Percentiles rank a stretch among this genome's conserved stretches.
Evolutionary conservation across 2,113 vertebrate genomes (phyloP).

Genomic region (Connochaetes taurinus): DNA sequence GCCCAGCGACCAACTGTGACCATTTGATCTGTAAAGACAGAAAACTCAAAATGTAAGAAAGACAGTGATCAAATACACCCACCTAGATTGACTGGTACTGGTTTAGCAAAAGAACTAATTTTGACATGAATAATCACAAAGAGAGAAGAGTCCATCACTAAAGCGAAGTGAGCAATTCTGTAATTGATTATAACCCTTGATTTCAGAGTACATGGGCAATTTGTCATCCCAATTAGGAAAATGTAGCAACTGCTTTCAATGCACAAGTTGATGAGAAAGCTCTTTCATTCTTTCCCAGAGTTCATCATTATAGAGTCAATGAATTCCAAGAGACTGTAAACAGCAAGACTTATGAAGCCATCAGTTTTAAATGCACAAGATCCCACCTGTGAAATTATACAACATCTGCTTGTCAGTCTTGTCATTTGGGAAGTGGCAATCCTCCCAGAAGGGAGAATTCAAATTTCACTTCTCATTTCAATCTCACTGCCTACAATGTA

Average conservation of each 20-base stretch:
- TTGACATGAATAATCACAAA: constrained; percentile 54
- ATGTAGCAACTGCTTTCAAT: constrained; percentile 24
- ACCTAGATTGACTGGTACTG: neutral
- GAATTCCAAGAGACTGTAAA: constrained; percentile 45
- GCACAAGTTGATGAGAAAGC: constrained; percentile 21
- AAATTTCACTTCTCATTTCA: constrained; percentile 53
- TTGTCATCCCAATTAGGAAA: constrained; percentile 54
- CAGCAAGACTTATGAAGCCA: constrained; percentile 47
- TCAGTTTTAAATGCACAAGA: constrained; percentile 30
- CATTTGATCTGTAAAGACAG: constrained; percentile 77
- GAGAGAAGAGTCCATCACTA: constrained; percentile 32
- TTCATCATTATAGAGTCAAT: constrained; percentile 42
- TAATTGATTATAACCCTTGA: constrained; percentile 70
- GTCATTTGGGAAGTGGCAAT: constrained; percentile 19
- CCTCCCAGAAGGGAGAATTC: neutral
- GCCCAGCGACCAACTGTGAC: constrained; percentile 89
- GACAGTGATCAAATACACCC: neutral
- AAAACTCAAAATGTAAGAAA: neutral
- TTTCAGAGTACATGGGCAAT: constrained; percentile 20
- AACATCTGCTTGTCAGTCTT: constrained; percentile 58
- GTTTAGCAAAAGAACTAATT: neutral
- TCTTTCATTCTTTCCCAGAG: constrained; percentile 10
- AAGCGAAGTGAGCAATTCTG: constrained; percentile 47
- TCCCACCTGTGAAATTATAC: constrained; percentile 55
- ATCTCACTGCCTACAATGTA: neutral